phyloP scores from a whole-genome alignment of 2,888 invertebrate species.

The Hypomecis punctinalis region DNA sequence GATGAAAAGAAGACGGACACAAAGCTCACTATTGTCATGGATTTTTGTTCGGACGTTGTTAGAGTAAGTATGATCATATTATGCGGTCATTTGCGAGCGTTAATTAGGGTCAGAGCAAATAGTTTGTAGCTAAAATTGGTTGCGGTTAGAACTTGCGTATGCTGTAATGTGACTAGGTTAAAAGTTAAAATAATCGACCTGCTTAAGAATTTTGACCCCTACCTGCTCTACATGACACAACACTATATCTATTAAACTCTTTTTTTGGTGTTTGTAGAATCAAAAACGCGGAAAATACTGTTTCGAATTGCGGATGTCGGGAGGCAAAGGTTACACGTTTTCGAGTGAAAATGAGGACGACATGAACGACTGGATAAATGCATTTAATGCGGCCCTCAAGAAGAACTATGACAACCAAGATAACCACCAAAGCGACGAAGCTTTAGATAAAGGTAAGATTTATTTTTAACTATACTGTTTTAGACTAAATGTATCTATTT shows the following conservation, averaged over 20 bases:
- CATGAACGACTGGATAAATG: conserved; percentile 92
- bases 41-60: conserved; percentile 95
- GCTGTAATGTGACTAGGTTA: conserved; percentile 1
- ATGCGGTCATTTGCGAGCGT: conserved; percentile 12
- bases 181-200: conserved; percentile 17
- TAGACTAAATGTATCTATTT: too few relatives aligned
- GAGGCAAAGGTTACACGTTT: conserved; percentile 93
- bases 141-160: conserved; percentile 6
- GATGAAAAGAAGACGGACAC: conserved; percentile 96
- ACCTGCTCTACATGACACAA: conserved; percentile 3
- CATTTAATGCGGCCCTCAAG: conserved; percentile 92
- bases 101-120: conserved; percentile 24
- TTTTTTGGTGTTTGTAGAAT: conserved; percentile 82
- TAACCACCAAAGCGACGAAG: conserved; percentile 90
- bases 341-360: conserved; percentile 95
- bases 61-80: conserved; percentile 82
- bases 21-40: conserved; percentile 96
- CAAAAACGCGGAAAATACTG: conserved; percentile 93
- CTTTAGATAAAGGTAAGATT: conserved; percentile 85
- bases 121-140: conserved; percentile 11
- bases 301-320: conserved; percentile 95
- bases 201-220: conserved; percentile 16
- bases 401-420: conserved; percentile 80
- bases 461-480: conserved; percentile 1
- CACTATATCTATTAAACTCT: neutral